phyloP scores from a whole-genome alignment of 1,140 invertebrate species.

The Drosophila aff. region DNA sequence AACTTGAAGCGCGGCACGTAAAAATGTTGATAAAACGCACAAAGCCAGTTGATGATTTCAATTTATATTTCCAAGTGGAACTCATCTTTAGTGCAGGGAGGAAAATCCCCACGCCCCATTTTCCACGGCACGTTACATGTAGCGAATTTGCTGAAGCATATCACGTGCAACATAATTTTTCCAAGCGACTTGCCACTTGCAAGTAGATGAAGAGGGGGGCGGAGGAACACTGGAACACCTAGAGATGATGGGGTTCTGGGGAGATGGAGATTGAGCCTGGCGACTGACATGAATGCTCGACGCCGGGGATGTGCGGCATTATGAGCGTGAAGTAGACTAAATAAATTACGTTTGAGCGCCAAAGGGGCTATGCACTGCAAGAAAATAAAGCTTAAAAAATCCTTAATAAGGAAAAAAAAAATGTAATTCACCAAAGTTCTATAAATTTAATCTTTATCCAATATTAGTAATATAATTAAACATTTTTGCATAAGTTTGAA shows the following conservation, averaged over 20 bases:
- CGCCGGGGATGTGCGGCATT: constrained; percentile 61
- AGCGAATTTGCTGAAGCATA: constrained; percentile 80
- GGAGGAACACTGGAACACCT: not conserved
- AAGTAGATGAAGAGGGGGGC: constrained; percentile 5
- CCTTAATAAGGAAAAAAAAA: no score
- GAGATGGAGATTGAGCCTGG: constrained; percentile 27
- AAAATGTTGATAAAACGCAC: constrained; percentile 84
- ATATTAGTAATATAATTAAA: no score
- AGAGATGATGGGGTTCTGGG: not conserved
- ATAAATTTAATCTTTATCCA: not conserved
- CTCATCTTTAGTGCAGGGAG: constrained; percentile 69
- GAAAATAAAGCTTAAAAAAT: constrained; percentile 2
- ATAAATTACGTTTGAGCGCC: constrained; percentile 79
- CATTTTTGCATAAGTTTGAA: no score
- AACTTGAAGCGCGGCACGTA: constrained; percentile 73
- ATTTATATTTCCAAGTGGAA: constrained; percentile 82
- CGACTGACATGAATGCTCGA: constrained; percentile 69
- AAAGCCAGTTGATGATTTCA: constrained; percentile 83
- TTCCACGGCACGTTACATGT: constrained; percentile 56
- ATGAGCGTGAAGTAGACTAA: constrained; percentile 82
- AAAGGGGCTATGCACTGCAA: constrained; percentile 70
- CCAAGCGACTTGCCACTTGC: constrained; percentile 76
- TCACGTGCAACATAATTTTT: constrained; percentile 84
- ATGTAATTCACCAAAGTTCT: not conserved
- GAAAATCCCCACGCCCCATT: constrained; percentile 13